Evolutionary conservation across 2,888 invertebrate species (phyloP).

Genomic region (Ophion costatus): DNA sequence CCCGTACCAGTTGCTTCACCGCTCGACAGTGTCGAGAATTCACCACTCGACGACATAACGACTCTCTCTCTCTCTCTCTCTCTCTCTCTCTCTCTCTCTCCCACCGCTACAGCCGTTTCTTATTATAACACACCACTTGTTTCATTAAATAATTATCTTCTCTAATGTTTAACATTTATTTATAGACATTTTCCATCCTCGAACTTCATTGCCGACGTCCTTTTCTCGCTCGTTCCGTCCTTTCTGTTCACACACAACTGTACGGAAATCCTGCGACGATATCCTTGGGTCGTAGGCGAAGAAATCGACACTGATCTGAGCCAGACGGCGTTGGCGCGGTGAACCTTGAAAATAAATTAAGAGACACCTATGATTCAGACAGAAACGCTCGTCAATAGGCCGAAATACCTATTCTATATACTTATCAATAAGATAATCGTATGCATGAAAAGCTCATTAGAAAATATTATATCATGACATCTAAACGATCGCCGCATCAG

Average conservation of each 20-base stretch:
- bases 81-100: not conserved
- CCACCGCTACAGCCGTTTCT: slow-evolving; percentile 45
- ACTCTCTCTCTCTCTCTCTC: not conserved
- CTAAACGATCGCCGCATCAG: not conserved
- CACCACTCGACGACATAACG: slow-evolving; percentile 81
- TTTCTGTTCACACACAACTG: not conserved
- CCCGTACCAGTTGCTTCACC: slow-evolving; percentile 81
- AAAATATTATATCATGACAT: not conserved
- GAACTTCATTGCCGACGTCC: slow-evolving; percentile 27
- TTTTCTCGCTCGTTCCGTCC: not conserved
- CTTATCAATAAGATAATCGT: not conserved
- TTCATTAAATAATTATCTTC: slow-evolving; percentile 22
- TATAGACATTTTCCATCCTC: slow-evolving; percentile 35
- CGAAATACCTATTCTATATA: not conserved
- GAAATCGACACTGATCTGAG: not conserved
- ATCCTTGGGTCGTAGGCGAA: not conserved
- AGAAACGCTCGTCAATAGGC: not conserved
- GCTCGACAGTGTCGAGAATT: slow-evolving; percentile 81
- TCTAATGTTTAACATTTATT: slow-evolving; percentile 45
- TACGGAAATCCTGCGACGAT: not conserved
- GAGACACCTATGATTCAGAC: not conserved
- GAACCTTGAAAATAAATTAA: not conserved
- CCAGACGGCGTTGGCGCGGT: not conserved
- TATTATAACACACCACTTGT: slow-evolving; percentile 19
- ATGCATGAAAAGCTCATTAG: not conserved